Evolutionary conservation across 1,140 invertebrate species (phyloP).

Genomic region (Drosophila melanica): DNA sequence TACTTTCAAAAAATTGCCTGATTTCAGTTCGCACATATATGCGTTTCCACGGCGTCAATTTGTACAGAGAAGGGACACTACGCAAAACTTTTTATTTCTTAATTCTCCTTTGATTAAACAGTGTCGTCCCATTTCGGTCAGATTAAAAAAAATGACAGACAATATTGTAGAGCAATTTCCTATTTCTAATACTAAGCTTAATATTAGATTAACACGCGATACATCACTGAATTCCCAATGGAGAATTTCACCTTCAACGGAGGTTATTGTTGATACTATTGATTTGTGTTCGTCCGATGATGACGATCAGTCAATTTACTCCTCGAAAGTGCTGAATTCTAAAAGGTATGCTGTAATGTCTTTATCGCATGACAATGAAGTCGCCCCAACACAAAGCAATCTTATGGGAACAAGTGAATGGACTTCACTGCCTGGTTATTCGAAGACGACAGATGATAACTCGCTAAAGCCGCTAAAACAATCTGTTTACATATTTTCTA

Average conservation of each 20-base stretch:
- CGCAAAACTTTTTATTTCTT: conserved; percentile 74
- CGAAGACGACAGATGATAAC: conserved; percentile 41
- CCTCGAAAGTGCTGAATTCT: conserved; percentile 32
- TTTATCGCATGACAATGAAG: conserved; percentile 40
- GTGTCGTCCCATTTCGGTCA: conserved; percentile 84
- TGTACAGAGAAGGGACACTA: conserved; percentile 62
- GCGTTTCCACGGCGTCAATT: conserved; percentile 84
- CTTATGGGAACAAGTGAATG: conserved; percentile 21
- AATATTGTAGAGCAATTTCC: conserved; percentile 78
- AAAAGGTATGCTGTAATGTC: conserved; percentile 50
- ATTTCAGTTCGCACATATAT: conserved; percentile 85
- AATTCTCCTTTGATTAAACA: conserved; percentile 77
- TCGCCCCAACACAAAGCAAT: conserved; percentile 21
- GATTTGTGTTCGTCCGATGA: conserved; percentile 86
- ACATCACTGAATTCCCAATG: conserved; percentile 74
- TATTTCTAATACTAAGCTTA: conserved; percentile 70
- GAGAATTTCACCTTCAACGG: conserved; percentile 75
- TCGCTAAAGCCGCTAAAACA: conserved; percentile 71
- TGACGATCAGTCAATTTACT: conserved; percentile 66
- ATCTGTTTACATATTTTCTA: conserved; percentile 80
- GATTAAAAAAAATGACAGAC: conserved; percentile 82
- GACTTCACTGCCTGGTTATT: conserved; percentile 19
- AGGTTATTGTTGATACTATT: conserved; percentile 84
- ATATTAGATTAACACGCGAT: conserved; percentile 79
- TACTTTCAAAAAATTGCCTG: conserved; percentile 82